phyloP scores from a whole-genome alignment of 2,797 vertebrate genomes.

The Hirundo rustica region DNA sequence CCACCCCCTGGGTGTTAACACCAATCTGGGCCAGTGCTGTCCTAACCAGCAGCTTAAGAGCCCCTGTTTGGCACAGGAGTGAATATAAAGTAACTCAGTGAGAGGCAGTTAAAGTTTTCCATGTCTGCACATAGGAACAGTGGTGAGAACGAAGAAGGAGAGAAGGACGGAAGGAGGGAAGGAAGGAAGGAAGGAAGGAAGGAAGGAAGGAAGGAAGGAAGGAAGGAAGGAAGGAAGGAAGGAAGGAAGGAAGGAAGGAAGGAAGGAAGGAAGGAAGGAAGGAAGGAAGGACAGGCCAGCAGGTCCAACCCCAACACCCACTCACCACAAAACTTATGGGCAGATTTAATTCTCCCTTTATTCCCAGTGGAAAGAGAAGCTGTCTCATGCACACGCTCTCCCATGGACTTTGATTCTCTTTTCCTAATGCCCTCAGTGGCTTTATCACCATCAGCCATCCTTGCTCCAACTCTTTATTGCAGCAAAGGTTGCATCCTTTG shows the following conservation, averaged over 20 bases:
- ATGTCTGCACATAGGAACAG: background rate
- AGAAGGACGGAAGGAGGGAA: background rate
- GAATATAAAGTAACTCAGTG: background rate
- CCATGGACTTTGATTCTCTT: background rate
- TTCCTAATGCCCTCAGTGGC: background rate
- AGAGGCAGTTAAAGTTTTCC: background rate
- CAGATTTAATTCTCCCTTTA: background rate
- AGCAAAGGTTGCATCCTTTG: too few relatives aligned
- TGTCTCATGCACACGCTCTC: background rate
- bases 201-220: background rate
- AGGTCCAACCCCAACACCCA: background rate
- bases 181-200: background rate
- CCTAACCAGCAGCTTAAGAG: background rate
- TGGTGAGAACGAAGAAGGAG: fast-evolving
- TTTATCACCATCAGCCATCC: background rate
- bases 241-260: too few relatives aligned
- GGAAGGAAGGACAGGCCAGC: too few relatives aligned
- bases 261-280: too few relatives aligned
- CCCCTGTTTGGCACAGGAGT: background rate
- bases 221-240: too few relatives aligned
- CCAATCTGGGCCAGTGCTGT: background rate
- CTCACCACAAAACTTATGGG: background rate
- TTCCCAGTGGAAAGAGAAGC: background rate
- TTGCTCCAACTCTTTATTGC: background rate
- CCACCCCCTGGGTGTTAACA: background rate